Conservation (phyloP, 2,113 vertebrate genomes). For the Sigmodon hispidus region DNA sequence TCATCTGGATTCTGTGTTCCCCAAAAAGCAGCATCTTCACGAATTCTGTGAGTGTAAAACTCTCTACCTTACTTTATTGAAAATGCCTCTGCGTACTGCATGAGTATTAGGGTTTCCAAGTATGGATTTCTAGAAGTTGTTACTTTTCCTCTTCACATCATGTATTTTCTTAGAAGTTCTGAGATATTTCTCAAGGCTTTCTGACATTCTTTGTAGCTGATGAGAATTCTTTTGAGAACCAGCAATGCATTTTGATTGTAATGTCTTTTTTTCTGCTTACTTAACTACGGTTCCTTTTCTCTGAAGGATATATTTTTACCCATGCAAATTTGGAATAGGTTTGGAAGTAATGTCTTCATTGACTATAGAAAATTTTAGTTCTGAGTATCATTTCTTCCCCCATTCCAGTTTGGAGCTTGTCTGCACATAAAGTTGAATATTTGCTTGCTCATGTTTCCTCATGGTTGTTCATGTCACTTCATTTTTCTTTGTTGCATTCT, state of each 20-base stretch:
- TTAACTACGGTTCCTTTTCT: constrained; percentile 27
- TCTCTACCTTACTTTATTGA: constrained; percentile 9
- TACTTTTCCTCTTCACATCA: constrained; percentile 20
- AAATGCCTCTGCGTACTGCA: constrained; percentile 36
- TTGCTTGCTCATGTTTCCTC: not conserved
- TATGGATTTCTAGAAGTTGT: not conserved
- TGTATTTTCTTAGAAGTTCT: constrained; percentile 1
- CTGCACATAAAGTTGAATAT: not conserved
- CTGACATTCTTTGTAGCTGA: constrained; percentile 44
- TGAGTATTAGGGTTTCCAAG: not conserved
- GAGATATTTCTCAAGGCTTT: constrained; percentile 19
- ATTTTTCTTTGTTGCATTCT: not conserved
- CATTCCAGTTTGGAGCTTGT: not conserved
- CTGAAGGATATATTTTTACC: not conserved
- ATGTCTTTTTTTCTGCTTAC: constrained; percentile 3
- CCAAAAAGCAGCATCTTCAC: not conserved
- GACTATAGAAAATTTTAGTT: not conserved
- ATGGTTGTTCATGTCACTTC: not conserved
- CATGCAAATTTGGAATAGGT: not conserved
- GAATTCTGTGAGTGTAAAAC: not conserved
- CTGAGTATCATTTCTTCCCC: not conserved
- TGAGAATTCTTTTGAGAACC: not conserved
- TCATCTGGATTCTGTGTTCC: not conserved
- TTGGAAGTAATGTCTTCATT: not conserved
- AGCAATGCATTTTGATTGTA: not conserved